Conservation (phyloP, 2,113 vertebrate species). For the Tylochromis polylepis region DNA sequence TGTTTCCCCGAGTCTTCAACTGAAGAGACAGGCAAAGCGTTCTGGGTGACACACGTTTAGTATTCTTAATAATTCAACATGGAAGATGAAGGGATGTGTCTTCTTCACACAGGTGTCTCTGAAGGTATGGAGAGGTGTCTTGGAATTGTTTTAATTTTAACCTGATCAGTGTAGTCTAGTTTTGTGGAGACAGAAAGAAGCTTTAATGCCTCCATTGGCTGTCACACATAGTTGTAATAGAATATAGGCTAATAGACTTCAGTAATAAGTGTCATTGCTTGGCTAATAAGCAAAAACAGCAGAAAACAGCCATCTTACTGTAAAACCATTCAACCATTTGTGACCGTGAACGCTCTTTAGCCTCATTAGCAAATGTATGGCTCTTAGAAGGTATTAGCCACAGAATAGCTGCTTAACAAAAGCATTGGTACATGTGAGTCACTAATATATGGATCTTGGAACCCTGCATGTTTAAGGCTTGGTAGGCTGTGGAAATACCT, state of each 20-base stretch:
- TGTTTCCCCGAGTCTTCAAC: background rate
- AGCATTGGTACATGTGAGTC: background rate
- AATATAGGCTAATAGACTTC: background rate
- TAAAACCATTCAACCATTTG: background rate
- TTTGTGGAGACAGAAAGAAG: background rate
- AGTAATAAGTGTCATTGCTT: background rate
- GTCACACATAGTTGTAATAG: background rate
- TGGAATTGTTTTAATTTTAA: background rate
- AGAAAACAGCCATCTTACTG: background rate
- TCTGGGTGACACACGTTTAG: background rate
- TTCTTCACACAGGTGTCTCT: background rate
- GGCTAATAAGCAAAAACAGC: background rate
- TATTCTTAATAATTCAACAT: background rate
- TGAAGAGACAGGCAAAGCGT: background rate
- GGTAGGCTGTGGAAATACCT: background rate
- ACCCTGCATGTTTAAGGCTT: background rate
- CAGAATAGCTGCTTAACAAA: slow-evolving; percentile 20
- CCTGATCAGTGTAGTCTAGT: background rate
- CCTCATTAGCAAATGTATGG: slow-evolving; percentile 14
- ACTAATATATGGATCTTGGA: background rate
- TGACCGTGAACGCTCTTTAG: background rate
- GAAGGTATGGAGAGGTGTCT: fast-evolving
- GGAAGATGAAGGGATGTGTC: background rate
- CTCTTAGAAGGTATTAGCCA: background rate
- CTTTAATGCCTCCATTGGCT: background rate